Conservation (phyloP, 2,113 vertebrate genomes). For the Chloropsis cyanopogon region DNA sequence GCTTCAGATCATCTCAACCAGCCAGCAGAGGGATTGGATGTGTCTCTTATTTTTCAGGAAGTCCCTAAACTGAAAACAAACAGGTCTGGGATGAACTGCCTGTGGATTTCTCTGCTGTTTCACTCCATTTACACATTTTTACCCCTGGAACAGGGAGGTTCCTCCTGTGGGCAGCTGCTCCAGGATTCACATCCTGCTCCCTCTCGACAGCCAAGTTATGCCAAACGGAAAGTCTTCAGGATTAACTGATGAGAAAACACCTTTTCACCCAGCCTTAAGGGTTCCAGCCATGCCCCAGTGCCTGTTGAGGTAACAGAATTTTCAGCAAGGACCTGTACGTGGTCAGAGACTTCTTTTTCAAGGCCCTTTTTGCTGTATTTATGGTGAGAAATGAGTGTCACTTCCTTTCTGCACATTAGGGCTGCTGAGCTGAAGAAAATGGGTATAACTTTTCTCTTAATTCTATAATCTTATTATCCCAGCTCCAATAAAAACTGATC, state of each 20-base stretch:
- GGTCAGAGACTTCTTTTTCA: background rate
- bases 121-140: too few species aligned
- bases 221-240: background rate
- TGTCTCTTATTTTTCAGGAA: background rate
- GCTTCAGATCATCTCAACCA: background rate
- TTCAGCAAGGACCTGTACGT: background rate
- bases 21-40: background rate
- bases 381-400: background rate
- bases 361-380: background rate
- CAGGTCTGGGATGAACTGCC: background rate
- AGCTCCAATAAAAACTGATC: conserved; percentile 39
- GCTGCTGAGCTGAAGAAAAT: conserved; percentile 44
- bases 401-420: conserved; percentile 11
- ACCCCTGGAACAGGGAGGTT: background rate
- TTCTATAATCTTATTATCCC: conserved; percentile 60
- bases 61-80: background rate
- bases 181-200: background rate
- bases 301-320: background rate
- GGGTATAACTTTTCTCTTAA: conserved; percentile 49
- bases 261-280: background rate
- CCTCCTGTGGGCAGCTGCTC: background rate
- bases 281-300: background rate
- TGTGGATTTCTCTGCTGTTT: background rate
- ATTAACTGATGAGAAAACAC: background rate
- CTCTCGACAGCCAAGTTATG: background rate